A percentile compares a stretch with the other conserved stretches of the same genome.
These are phyloP conservation scores for Apamea epomidion DNA, from an alignment of 2,888 invertebrate genomes.

Conservation along the genomic window DNA sequence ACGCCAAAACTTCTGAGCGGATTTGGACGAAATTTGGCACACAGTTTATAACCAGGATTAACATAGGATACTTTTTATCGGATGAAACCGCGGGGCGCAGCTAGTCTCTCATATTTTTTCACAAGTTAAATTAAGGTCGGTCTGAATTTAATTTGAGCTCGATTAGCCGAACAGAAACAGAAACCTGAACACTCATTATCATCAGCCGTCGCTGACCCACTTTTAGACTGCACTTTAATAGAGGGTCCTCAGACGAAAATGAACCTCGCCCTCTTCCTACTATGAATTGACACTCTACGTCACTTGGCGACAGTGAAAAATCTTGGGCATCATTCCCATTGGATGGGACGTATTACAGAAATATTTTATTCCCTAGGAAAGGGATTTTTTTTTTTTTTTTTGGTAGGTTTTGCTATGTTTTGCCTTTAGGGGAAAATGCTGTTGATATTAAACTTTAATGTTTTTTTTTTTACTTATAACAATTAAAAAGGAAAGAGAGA, in stretches of 20 bases:
- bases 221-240: slow-evolving; percentile 17
- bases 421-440: not conserved
- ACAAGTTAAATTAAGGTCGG: not conserved
- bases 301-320: slow-evolving; percentile 51
- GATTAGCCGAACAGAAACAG: not conserved
- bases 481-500: not conserved
- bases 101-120: not conserved
- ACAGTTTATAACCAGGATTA: too few species aligned
- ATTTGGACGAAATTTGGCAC: too few species aligned
- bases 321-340: slow-evolving; percentile 26
- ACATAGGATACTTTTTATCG: too few species aligned
- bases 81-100: too few species aligned
- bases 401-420: not conserved
- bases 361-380: slow-evolving; percentile 27
- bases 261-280: slow-evolving; percentile 22
- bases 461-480: not conserved
- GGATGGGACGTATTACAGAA: not conserved
- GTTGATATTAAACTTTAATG: not conserved
- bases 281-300: slow-evolving; percentile 48
- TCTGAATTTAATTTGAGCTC: not conserved
- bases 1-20: too few species aligned
- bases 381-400: not conserved
- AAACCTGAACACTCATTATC: not conserved
- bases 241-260: slow-evolving; percentile 31
- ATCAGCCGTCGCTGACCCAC: not conserved